Evolutionary conservation across 2,888 invertebrate species (phyloP), one percentile per base, ranked within the genome.

Genomic region (Amiota mariae): DNA sequence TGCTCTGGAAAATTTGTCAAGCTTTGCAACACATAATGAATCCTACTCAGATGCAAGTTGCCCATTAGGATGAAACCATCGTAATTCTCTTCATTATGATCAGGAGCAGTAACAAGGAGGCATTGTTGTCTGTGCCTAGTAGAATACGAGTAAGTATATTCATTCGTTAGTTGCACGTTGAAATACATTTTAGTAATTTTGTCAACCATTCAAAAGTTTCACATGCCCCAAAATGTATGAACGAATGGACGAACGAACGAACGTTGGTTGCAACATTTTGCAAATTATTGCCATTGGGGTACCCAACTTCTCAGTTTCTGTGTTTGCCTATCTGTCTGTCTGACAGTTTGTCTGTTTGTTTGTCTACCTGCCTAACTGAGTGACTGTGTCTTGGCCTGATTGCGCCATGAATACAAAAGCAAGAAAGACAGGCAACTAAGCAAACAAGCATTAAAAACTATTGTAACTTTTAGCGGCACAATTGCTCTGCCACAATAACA

Each of bases 1-100:
- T 59, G 59, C 59, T 20, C 59, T 20, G 20, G 59, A 68, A 68
- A 68, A 68, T 68, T 68, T 68, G 67, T 68, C 67, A 68, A 68
- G 67, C 51, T 36, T 51, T 15, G 13, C 67, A 68, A 54, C 54
- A 68, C 54, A 24, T 68, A 68, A 68, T 68, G 67, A 68, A 68
- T 68, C 67, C 67, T 59, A 59, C 20, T 20, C 59, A 59, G 9
- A 57, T n/a, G 57, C 57, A 2, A 20, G 10, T 11, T 18, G 20
- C 59, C 18, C 59, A 59, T 59, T 59, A 59, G 59, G 59, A 15
- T 15, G 20, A 18, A 59, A 59, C 20, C 20, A 20, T 59, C 59
- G 20, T 59, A 8, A 59, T 59, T 24, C 20, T 59, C 59, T 20
- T 67, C 8, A 49, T 67, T 18, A 48, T 59, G 59, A 11, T 59